Evolutionary conservation across 2,113 vertebrate genomes (phyloP).

Genomic region (Corythoichthys haematopterus): DNA sequence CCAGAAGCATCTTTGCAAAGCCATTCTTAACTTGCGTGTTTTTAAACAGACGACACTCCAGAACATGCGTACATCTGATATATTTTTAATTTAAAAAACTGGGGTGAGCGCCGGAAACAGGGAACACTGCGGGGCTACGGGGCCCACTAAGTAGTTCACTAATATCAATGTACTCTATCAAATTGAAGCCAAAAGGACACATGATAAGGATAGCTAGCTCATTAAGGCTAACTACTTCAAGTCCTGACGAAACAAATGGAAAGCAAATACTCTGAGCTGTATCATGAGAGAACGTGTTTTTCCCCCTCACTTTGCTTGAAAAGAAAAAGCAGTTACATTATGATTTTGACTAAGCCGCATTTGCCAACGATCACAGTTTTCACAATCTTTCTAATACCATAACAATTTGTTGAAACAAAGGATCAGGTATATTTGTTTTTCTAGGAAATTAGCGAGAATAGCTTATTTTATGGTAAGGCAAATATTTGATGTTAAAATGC

Average conservation of each 20-base stretch:
- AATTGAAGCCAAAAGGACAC: constrained; percentile 28
- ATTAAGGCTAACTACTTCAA: constrained; percentile 27
- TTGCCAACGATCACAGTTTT: not conserved
- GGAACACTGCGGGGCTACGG: not conserved
- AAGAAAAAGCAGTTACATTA: not conserved
- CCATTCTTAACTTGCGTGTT: not conserved
- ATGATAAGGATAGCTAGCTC: constrained; percentile 23
- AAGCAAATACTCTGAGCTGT: constrained; percentile 20
- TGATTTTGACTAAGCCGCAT: not conserved
- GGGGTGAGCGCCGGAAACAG: not conserved
- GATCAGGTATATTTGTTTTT: too few species aligned
- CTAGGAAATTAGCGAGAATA: too few species aligned
- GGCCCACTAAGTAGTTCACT: constrained; percentile 13
- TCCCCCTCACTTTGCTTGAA: not conserved
- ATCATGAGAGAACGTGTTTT: constrained; percentile 19
- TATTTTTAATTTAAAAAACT: constrained; percentile 1
- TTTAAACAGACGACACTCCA: not conserved
- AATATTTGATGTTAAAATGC: too few species aligned
- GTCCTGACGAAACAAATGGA: constrained; percentile 26
- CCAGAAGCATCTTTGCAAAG: not conserved
- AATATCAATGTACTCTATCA: constrained; percentile 18
- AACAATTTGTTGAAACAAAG: too few species aligned
- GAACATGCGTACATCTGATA: not conserved
- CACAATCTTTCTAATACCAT: too few species aligned
- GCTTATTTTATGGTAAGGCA: too few species aligned